A percentile compares a stretch with the other conserved stretches of the same genome.
phyloP scores from a whole-genome alignment of 2,888 invertebrate species.

The Dastarcus helophoroides region DNA sequence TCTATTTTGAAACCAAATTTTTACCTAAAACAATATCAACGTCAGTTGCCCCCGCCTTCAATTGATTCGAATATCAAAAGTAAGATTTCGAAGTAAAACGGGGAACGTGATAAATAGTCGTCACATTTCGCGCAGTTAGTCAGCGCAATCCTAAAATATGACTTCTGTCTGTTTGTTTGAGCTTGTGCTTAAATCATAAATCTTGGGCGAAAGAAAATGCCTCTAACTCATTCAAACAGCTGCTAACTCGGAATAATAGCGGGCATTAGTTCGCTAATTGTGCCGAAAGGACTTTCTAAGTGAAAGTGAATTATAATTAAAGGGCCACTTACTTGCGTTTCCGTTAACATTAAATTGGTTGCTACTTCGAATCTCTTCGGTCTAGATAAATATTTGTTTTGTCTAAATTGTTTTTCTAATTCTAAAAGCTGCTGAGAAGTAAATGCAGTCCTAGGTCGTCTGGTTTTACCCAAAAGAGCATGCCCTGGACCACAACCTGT shows the following conservation, averaged over 20 bases:
- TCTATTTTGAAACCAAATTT: slow-evolving; percentile 98
- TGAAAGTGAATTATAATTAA: neutral
- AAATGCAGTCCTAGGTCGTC: slow-evolving; percentile 94
- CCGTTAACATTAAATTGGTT: slow-evolving; percentile 92
- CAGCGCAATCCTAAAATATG: slow-evolving; percentile 29
- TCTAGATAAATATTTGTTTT: slow-evolving; percentile 96
- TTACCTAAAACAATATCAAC: slow-evolving; percentile 56
- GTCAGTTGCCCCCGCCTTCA: neutral
- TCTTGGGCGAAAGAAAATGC: neutral
- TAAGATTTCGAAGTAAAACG: slow-evolving; percentile 19
- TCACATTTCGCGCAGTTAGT: slow-evolving; percentile 28
- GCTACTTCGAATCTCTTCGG: slow-evolving; percentile 98
- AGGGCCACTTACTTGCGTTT: slow-evolving; percentile 88
- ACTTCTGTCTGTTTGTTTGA: slow-evolving; percentile 27
- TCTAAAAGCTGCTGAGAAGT: slow-evolving; percentile 94
- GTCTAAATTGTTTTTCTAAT: slow-evolving; percentile 95
- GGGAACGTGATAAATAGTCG: slow-evolving; percentile 25
- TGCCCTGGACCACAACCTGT: slow-evolving; percentile 55
- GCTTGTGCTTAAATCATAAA: slow-evolving; percentile 17
- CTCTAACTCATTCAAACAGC: neutral
- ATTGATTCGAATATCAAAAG: slow-evolving; percentile 10
- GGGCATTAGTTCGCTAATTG: neutral
- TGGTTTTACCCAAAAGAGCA: slow-evolving; percentile 72
- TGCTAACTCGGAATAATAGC: neutral
- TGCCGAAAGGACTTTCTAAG: neutral